A percentile compares a stretch with the other conserved stretches of the same genome.
These are phyloP conservation scores for Pristionchus arcanus DNA, from an alignment of 2,888 invertebrate species.

Conservation along the genomic window DNA sequence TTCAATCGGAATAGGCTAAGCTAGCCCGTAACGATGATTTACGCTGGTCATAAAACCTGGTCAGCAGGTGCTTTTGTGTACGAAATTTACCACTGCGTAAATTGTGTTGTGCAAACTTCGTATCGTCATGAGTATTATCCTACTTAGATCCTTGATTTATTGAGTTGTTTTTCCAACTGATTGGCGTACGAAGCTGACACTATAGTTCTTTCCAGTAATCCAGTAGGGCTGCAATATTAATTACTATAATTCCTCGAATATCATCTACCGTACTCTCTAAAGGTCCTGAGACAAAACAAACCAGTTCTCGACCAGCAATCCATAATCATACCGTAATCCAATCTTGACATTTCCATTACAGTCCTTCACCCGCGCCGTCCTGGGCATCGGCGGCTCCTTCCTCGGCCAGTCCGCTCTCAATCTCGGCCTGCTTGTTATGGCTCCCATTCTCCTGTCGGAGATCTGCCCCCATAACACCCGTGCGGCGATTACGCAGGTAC, in stretches of 20 bases:
- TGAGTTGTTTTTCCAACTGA: neutral
- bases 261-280: too few species aligned
- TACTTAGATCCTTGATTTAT: neutral
- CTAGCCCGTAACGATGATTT: neutral
- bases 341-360: neutral
- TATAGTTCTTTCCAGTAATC: neutral
- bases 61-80: neutral
- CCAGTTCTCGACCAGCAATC: neutral
- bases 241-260: too few species aligned
- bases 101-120: neutral
- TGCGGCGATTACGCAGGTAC: conserved; percentile 66
- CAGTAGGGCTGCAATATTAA: too few species aligned
- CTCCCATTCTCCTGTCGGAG: conserved; percentile 74
- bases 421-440: conserved; percentile 73
- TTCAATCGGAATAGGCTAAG: too few species aligned
- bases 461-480: conserved; percentile 74
- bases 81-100: neutral
- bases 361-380: conserved; percentile 42
- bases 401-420: conserved; percentile 71
- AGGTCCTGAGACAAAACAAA: neutral
- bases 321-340: neutral
- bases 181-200: neutral
- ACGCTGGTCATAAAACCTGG: neutral
- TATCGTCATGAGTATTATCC: neutral
- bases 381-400: conserved; percentile 39